Base-by-base conservation (phyloP, 1,140 invertebrate species). In the Atopsyche davidsoni region DNA sequence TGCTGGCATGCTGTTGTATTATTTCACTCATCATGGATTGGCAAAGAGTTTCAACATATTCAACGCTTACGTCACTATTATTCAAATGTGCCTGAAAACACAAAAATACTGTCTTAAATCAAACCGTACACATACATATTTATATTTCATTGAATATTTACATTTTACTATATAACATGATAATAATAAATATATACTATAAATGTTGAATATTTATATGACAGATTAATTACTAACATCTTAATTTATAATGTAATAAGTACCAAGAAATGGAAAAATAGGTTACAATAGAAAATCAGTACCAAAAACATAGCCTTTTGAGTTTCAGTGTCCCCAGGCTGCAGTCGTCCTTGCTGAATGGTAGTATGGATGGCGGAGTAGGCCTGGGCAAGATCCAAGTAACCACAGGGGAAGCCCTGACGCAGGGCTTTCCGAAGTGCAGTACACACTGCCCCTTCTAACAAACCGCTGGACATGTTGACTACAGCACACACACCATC, bases 401-500 rank as follows among this genome's bases (percentile, higher is more conserved):
- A 87, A n/a, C 87, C 87, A 18, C 82, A 86, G 6, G 87, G 89
- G 72, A 92, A 96, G 14, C 92, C 90, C 62, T 83, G 81, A 46
- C 86, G 78, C 16, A 98, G 69, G 35, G 84, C 79, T 16, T 77
- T 76, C 44, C 85, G 82, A 17, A 98, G 75, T 22, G 88, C 81
- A 46, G 79, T 80, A 13, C 84, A 81, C 64, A 91, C 92, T 58
- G 90, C 86, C 43, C 86, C 83, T 73, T 98, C 96, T 21, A 99
- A 72, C 36, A 91, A 79, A 1, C 87, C 80, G 60, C 86, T 87
- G 1, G 88, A 89, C 72, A 96, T 94, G 69, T 99, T 99, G 2
- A 99, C 82, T 59, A 97, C 91, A 22, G 93, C 94, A 75, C 96
- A 98, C 35, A 93, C 85, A 28, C 93, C 95, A 69, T 99, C 95